Evolutionary conservation across 23 tunicate species (phyloP).

Genomic region (Phallusia fumigata): DNA sequence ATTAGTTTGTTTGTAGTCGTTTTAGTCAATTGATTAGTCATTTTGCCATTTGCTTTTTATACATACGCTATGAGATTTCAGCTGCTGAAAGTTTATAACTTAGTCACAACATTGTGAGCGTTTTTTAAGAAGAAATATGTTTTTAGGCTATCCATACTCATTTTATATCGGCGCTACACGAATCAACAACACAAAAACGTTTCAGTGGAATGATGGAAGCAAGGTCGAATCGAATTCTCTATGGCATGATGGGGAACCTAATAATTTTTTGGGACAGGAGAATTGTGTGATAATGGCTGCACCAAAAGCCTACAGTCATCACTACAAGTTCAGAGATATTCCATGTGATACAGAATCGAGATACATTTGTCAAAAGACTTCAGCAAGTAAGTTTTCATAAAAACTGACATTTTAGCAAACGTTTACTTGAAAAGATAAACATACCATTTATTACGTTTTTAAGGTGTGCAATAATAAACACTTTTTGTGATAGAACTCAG

Average conservation of each 20-base stretch:
- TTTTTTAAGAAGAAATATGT: background rate
- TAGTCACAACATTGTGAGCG: background rate
- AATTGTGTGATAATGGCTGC: background rate
- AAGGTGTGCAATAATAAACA: no score
- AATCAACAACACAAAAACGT: background rate
- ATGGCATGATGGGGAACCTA: background rate
- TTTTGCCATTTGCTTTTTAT: background rate
- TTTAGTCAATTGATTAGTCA: background rate
- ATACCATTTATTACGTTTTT: no score
- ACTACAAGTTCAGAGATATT: background rate
- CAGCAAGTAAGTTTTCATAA: background rate
- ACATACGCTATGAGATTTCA: background rate
- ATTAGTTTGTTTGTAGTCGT: background rate
- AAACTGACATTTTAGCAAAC: no score
- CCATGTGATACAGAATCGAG: background rate
- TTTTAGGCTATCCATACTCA: background rate
- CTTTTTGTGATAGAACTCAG: no score
- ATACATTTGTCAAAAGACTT: background rate
- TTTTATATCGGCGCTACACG: background rate
- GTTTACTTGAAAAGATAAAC: no score
- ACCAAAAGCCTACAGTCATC: background rate
- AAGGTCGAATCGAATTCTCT: background rate
- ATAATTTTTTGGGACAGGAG: background rate
- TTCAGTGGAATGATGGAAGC: background rate
- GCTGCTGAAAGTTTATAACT: background rate